phyloP scores from a whole-genome alignment of 2,888 invertebrate genomes.

The Lottia scabra region DNA sequence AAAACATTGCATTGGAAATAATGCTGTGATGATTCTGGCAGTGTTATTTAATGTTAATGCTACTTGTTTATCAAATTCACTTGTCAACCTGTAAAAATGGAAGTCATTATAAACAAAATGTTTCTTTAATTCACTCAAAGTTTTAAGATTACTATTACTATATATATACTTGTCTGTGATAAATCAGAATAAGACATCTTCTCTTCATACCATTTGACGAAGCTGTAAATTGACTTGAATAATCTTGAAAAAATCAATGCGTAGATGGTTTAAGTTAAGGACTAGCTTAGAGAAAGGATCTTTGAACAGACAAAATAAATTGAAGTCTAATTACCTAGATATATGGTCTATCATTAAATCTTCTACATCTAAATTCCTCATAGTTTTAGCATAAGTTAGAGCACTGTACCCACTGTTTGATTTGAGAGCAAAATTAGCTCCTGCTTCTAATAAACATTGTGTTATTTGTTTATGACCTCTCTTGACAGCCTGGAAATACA shows the following conservation, averaged over 20 bases:
- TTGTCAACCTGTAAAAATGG: conserved; percentile 53
- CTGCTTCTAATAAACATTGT: conserved; percentile 59
- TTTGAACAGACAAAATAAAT: no score
- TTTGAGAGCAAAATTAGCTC: conserved; percentile 61
- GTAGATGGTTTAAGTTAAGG: no score
- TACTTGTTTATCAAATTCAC: conserved; percentile 64
- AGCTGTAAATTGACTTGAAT: no score
- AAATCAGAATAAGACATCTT: no score
- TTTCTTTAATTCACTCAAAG: no score
- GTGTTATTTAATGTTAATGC: conserved; percentile 62
- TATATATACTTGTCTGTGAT: no score
- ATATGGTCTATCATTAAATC: conserved; percentile 59
- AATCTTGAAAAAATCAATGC: no score
- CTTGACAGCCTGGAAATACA: conserved; percentile 57
- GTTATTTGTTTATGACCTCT: conserved; percentile 60
- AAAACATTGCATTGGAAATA: conserved; percentile 68
- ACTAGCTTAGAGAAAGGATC: no score
- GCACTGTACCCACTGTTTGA: conserved; percentile 55
- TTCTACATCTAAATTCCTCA: conserved; percentile 48
- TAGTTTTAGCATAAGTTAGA: conserved; percentile 54
- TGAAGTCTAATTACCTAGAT: conserved; percentile 45
- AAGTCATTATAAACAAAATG: no score
- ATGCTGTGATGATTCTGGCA: conserved; percentile 58
- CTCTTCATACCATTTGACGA: no score
- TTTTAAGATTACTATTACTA: no score